Conservation (phyloP, 1,140 invertebrate species). For the Neomicropteryx cornuta region DNA sequence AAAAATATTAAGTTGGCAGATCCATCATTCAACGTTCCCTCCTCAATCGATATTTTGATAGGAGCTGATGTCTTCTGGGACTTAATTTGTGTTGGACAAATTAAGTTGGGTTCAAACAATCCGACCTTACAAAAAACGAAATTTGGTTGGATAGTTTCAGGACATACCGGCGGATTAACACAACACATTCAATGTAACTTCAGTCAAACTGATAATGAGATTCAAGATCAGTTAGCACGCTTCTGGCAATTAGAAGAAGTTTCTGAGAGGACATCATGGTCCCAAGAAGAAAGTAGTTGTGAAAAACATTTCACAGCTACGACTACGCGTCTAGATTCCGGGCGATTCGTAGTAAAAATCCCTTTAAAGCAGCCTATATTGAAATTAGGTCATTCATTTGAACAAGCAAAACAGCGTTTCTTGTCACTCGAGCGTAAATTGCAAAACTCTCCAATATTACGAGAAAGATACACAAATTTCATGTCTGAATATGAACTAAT, state of each 20-base stretch:
- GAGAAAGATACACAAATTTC: slow-evolving; percentile 18
- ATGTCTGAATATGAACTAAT: slow-evolving; percentile 25
- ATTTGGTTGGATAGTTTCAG: slow-evolving; percentile 14
- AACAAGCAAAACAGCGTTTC: slow-evolving; percentile 13
- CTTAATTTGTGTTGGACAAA: slow-evolving; percentile 10
- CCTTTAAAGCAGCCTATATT: slow-evolving; percentile 11
- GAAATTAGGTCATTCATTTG: slow-evolving; percentile 13
- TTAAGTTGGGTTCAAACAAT: slow-evolving; percentile 5
- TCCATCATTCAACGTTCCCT: slow-evolving; percentile 12
- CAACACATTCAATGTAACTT: too few species aligned
- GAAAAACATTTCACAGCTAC: slow-evolving; percentile 15
- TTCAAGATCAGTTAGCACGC: slow-evolving; percentile 12
- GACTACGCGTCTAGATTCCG: slow-evolving; percentile 5
- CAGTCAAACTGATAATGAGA: slow-evolving; percentile 13
- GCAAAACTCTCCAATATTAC: slow-evolving; percentile 12
- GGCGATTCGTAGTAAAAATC: slow-evolving; percentile 16
- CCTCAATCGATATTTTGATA: slow-evolving; percentile 13
- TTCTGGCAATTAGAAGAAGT: slow-evolving; percentile 18
- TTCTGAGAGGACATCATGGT: slow-evolving; percentile 6
- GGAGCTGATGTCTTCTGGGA: slow-evolving; percentile 14
- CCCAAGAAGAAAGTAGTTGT: slow-evolving; percentile 15
- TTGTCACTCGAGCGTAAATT: slow-evolving; percentile 13
- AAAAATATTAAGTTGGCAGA: too few species aligned
- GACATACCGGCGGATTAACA: slow-evolving; percentile 3
- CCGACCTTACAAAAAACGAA: slow-evolving; percentile 13